A percentile compares a stretch with the other conserved stretches of the same genome.
phyloP scores from a whole-genome alignment of 1,140 invertebrate genomes.

The Eurosta solidaginis region DNA sequence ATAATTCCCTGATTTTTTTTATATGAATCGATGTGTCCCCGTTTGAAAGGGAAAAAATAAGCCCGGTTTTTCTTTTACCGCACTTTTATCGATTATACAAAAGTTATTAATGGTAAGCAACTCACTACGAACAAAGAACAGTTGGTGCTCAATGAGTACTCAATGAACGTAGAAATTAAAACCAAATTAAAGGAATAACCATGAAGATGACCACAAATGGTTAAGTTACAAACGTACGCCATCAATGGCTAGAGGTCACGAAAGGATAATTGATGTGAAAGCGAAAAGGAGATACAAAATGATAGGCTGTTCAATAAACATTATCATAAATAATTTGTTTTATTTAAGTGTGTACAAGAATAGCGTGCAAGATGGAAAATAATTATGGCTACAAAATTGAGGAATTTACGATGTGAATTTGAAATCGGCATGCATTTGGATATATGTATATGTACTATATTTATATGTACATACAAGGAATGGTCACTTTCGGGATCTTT shows the following conservation, averaged over 20 bases:
- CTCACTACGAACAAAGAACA: neutral
- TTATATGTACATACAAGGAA: too few species aligned
- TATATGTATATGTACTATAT: neutral
- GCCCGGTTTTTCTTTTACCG: too few species aligned
- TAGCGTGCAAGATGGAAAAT: constrained; percentile 21
- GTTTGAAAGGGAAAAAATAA: too few species aligned
- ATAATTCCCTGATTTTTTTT: too few species aligned
- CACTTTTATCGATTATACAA: too few species aligned
- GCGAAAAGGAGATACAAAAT: neutral
- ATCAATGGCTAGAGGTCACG: constrained; percentile 10
- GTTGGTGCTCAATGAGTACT: neutral
- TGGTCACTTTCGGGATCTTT: too few species aligned
- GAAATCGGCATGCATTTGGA: neutral
- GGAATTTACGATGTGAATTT: constrained; percentile 6
- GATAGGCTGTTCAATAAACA: neutral
- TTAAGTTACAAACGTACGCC: neutral
- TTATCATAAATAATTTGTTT: neutral
- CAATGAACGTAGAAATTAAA: neutral
- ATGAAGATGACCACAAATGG: constrained; percentile 30
- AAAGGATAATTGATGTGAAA: constrained; percentile 17
- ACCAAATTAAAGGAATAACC: constrained; percentile 11
- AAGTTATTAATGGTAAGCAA: too few species aligned
- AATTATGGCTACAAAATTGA: constrained; percentile 20
- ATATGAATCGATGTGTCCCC: too few species aligned
- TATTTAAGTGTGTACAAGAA: neutral